Evolutionary conservation across 2,888 invertebrate species (phyloP).

Genomic region (Oxystoma pomonae): DNA sequence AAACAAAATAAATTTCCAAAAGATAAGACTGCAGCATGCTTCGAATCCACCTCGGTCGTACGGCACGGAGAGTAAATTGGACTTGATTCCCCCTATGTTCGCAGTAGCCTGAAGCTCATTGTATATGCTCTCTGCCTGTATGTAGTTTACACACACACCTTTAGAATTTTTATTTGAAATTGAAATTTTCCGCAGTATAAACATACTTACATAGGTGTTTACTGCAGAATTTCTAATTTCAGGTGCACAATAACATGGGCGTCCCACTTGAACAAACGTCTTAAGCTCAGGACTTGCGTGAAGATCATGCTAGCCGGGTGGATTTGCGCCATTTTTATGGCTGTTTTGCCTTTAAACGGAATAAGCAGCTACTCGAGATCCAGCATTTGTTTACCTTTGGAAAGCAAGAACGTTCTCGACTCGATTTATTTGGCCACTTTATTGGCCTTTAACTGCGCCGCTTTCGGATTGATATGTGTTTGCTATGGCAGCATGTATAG

Average conservation of each 20-base stretch:
- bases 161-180: no score
- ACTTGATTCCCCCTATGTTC: no score
- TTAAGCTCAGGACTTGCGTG: conserved; percentile 55
- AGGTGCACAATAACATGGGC: conserved; percentile 54
- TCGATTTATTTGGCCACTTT: conserved; percentile 54
- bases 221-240: conserved; percentile 14
- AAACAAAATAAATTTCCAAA: no score
- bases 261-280: conserved; percentile 57
- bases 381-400: conserved; percentile 64
- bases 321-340: conserved; percentile 55
- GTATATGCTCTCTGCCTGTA: no score
- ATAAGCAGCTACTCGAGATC: conserved; percentile 60
- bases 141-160: no score
- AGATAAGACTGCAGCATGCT: no score
- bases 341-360: conserved; percentile 58
- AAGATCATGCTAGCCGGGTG: conserved; percentile 58
- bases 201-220: no score
- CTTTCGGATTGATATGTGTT: conserved; percentile 59
- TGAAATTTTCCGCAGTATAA: no score
- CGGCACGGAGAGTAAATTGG: no score
- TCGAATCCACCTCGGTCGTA: no score
- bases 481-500: conserved; percentile 62
- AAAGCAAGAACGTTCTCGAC: conserved; percentile 52
- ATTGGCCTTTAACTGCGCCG: conserved; percentile 57
- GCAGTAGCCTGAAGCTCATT: no score